Conservation (phyloP, 1,140 invertebrate genomes). For the Drosophila nannoptera region DNA sequence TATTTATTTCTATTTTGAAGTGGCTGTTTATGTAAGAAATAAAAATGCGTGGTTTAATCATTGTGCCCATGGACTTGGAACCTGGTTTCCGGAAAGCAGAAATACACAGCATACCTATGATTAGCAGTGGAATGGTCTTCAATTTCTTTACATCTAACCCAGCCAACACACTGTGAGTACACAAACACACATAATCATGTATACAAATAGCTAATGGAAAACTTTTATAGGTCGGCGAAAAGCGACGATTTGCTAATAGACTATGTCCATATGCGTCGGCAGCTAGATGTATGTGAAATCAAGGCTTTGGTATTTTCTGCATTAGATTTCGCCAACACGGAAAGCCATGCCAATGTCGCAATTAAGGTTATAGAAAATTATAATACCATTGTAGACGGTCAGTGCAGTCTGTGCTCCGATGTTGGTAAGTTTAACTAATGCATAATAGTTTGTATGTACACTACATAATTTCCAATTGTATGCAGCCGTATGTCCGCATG, state of each 20-base stretch:
- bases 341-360: conserved; percentile 58
- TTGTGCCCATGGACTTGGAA: conserved; percentile 72
- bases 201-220: neutral
- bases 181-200: neutral
- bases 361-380: conserved; percentile 52
- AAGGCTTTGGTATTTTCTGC: conserved; percentile 60
- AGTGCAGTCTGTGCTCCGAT: conserved; percentile 51
- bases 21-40: neutral
- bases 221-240: conserved; percentile 35
- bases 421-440: conserved; percentile 15
- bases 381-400: conserved; percentile 40
- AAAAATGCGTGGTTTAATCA: conserved; percentile 59
- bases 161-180: conserved; percentile 49
- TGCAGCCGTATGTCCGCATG: conserved; percentile 58
- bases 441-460: neutral
- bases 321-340: conserved; percentile 48
- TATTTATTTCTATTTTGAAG: neutral
- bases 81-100: conserved; percentile 68
- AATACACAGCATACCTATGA: conserved; percentile 57
- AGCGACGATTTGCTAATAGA: conserved; percentile 62
- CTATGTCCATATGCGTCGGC: conserved; percentile 63
- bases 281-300: conserved; percentile 49
- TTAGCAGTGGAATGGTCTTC: conserved; percentile 63
- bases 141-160: conserved; percentile 49
- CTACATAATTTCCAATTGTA: neutral